phyloP scores from a whole-genome alignment of 2,797 vertebrate species.

The Okamejei kenojei region DNA sequence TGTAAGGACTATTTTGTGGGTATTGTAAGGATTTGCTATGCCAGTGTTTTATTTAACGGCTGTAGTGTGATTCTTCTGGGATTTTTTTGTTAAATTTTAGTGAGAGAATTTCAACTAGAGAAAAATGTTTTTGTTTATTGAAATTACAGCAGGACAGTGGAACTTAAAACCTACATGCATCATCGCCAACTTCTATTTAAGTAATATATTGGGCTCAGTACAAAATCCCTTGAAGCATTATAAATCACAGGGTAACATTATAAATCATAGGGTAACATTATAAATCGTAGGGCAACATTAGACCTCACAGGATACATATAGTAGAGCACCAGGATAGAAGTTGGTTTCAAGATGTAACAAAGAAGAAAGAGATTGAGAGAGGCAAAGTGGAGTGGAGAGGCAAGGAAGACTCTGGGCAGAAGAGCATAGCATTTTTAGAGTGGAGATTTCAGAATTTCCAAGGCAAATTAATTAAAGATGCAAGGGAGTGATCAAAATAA shows the following conservation, averaged over 20 bases:
- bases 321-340: not conserved
- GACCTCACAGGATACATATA: no score
- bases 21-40: not conserved
- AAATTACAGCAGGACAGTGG: not conserved
- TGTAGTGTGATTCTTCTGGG: not conserved
- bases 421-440: not conserved
- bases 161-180: not conserved
- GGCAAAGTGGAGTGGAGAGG: not conserved
- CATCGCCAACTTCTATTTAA: not conserved
- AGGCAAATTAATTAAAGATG: no score
- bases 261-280: no score
- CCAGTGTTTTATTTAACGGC: not conserved
- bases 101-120: not conserved
- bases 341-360: not conserved
- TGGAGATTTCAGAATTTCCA: not conserved
- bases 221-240: no score
- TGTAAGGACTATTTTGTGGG: no score
- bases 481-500: not conserved
- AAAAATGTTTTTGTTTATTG: not conserved
- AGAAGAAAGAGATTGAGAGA: not conserved
- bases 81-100: not conserved
- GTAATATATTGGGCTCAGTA: not conserved
- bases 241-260: not conserved
- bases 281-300: no score
- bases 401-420: no score